Percentiles rank a stretch among this genome's conserved stretches.
phyloP scores from a whole-genome alignment of 2,113 vertebrate genomes.

The Leptosomus discolor region DNA sequence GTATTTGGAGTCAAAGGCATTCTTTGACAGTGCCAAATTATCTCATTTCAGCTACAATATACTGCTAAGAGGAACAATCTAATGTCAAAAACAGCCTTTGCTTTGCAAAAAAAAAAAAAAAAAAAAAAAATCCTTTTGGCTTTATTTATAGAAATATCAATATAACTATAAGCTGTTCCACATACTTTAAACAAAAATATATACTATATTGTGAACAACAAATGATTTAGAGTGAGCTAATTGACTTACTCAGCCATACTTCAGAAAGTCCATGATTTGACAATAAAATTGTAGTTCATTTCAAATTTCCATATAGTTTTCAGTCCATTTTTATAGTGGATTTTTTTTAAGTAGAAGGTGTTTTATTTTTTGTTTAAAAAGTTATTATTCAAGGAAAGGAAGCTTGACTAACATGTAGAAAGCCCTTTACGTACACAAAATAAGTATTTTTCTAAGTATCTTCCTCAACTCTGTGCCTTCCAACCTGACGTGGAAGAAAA shows the following conservation, averaged over 20 bases:
- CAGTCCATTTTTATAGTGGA: background rate
- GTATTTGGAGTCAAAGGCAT: background rate
- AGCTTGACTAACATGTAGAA: background rate
- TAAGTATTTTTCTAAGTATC: background rate
- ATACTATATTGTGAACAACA: background rate
- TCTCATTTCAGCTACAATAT: background rate
- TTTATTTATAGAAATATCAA: background rate
- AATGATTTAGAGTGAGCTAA: background rate
- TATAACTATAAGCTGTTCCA: background rate
- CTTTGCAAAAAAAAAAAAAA: background rate
- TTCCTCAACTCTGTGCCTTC: background rate
- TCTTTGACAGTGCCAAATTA: conserved; percentile 11
- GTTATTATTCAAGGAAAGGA: background rate
- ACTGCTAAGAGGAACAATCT: background rate
- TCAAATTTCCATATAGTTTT: background rate
- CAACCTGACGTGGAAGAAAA: background rate
- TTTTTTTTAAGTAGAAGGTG: background rate
- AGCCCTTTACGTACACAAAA: background rate
- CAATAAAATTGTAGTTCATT: background rate
- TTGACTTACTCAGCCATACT: background rate
- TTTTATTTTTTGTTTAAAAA: background rate
- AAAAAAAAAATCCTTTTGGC: background rate
- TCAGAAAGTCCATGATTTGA: background rate
- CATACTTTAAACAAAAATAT: background rate
- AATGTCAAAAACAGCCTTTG: background rate